Evolutionary conservation across 2,113 vertebrate genomes (phyloP), one percentile per base, ranked within the genome.

Genomic region (Microcebus griseorufus): DNA sequence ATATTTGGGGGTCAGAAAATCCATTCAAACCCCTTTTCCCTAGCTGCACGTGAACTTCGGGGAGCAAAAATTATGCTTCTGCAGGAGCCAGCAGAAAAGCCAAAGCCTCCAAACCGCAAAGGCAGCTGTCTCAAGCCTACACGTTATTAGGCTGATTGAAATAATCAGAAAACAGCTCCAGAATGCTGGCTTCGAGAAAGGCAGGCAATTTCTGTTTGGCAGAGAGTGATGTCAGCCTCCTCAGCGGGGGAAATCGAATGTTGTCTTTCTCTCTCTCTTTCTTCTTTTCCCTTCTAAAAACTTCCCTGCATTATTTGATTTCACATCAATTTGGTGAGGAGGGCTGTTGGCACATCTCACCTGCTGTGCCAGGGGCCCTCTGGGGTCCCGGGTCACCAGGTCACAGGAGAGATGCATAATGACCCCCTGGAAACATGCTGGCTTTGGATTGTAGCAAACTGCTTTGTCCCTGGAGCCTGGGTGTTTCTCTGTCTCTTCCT

Each of bases 141-240:
- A 97, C 81, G 93, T 98, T 98, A 98, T 98, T 98, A 98, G 98
- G 94, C 97, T 98, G 98, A 98, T 98, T 97, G 98, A 94, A 89
- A 95, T 87, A 83, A 97, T 98, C 98, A 97, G 98, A 97, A 98
- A 98, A 96, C 97, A 97, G 95, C 94, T 97, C 98, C 97, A 96
- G 98, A 98, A 94, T 14, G 73, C 88, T 65, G 93, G 94, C 80
- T 80, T 73, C 60, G 86, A 89, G 89, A 96, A 96, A 96, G 73
- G 83, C 95, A 58, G 97, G 95, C 98, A 85, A 85, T 87, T 96
- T 90, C 92, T 97, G 97, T 97, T 98, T 98, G 98, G 97, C 96
- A 95, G 97, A 96, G 5, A 91, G 96, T 94, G 89, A 96, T 97
- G 97, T 98, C 97, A 97, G 97, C 97, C 84, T 97, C 96, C 97